Percentiles rank a stretch among this genome's conserved stretches.
Evolutionary conservation across 2,113 vertebrate species (phyloP).

Genomic region (Peromyscus polionotus): DNA sequence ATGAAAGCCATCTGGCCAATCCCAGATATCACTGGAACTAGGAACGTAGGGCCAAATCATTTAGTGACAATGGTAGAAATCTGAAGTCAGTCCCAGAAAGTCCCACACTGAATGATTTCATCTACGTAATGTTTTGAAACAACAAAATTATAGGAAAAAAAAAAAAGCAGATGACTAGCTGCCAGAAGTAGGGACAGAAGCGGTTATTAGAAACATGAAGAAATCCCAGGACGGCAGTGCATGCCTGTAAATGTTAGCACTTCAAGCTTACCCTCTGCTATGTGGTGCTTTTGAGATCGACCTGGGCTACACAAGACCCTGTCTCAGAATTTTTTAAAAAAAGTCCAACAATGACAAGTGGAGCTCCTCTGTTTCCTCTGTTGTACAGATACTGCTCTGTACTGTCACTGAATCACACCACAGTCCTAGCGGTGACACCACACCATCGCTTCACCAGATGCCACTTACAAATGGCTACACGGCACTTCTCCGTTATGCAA

Average conservation of each 20-base stretch:
- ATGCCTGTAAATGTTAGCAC: not conserved
- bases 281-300: not conserved
- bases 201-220: not conserved
- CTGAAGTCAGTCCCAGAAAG: not conserved
- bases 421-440: not conserved
- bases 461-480: not conserved
- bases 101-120: not conserved
- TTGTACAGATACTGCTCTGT: not conserved
- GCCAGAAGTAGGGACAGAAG: not conserved
- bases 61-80: not conserved
- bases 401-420: not conserved
- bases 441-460: not conserved
- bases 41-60: constrained; percentile 39
- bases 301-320: not conserved
- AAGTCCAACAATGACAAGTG: not conserved
- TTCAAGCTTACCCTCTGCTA: not conserved
- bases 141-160: constrained; percentile 16
- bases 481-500: not conserved
- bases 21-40: not conserved
- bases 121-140: not conserved
- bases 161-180: not conserved
- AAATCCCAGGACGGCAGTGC: not conserved
- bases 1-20: not conserved
- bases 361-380: no score
- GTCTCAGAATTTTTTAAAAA: not conserved